phyloP scores from a whole-genome alignment of 2,888 invertebrate species.

The Oscheius sp. region DNA sequence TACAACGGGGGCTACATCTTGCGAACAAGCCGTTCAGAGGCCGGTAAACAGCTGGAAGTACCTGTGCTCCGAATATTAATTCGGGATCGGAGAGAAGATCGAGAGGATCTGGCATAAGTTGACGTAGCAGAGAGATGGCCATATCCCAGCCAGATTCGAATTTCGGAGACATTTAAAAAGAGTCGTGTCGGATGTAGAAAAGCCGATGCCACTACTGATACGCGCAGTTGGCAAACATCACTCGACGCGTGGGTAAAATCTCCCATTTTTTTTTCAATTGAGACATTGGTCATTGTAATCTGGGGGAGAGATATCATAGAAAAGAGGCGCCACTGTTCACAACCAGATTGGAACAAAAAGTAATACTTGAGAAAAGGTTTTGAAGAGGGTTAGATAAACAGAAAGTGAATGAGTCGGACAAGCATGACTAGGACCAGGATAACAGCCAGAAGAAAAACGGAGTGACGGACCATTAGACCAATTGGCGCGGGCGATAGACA shows the following conservation, averaged over 20 bases:
- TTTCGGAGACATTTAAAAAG: not conserved
- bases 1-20: conserved; percentile 23
- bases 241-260: not conserved
- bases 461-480: not conserved
- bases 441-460: not conserved
- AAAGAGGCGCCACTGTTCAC: not conserved
- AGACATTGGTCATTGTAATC: too few species aligned
- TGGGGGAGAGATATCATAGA: not conserved
- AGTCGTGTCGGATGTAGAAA: conserved; percentile 23
- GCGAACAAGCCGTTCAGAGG: conserved; percentile 27
- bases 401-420: not conserved
- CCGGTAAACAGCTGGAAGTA: conserved; percentile 34
- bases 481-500: not conserved
- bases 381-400: not conserved
- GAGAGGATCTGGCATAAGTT: conserved; percentile 41
- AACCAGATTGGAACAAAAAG: not conserved
- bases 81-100: conserved; percentile 38
- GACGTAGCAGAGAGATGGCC: not conserved
- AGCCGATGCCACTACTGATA: conserved; percentile 31
- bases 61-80: conserved; percentile 41
- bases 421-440: too few species aligned
- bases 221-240: not conserved
- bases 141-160: not conserved
- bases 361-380: not conserved
- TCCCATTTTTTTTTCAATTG: not conserved